These are phyloP conservation scores for Synergus gifuensis DNA, from an alignment of 2,888 invertebrate genomes.

Conservation along the genomic window DNA sequence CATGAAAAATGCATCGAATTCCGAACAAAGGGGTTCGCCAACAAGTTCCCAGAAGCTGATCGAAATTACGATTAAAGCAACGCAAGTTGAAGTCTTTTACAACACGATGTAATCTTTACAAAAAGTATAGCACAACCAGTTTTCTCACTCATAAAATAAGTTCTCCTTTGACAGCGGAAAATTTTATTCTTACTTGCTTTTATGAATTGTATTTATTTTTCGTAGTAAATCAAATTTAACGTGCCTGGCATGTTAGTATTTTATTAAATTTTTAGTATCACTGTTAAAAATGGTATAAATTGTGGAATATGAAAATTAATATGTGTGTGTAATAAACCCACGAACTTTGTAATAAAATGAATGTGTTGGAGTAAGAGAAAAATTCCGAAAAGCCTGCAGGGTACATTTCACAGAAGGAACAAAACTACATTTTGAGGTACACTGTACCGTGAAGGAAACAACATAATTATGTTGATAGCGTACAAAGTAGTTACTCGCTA, in stretches of 20 bases:
- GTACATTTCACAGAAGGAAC: not conserved
- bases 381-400: not conserved
- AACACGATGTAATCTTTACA: not conserved
- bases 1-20: conserved; percentile 47
- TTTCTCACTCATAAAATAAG: not conserved
- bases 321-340: too few species aligned
- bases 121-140: not conserved
- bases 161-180: not conserved
- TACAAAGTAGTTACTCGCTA: conserved; percentile 23
- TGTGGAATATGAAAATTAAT: too few species aligned
- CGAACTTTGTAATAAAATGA: too few species aligned
- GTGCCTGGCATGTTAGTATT: too few species aligned
- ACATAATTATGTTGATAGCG: conserved; percentile 31
- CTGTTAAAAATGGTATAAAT: too few species aligned
- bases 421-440: not conserved
- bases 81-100: not conserved
- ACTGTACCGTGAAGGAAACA: conserved; percentile 16
- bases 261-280: too few species aligned
- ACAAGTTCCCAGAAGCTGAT: conserved; percentile 20
- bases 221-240: not conserved
- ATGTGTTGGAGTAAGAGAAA: not conserved
- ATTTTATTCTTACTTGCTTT: not conserved
- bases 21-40: conserved; percentile 20
- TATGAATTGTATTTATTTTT: not conserved
- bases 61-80: conserved; percentile 29